These are phyloP conservation scores for Lates calcarifer DNA, from an alignment of 2,113 vertebrate species.

Conservation along the genomic window DNA sequence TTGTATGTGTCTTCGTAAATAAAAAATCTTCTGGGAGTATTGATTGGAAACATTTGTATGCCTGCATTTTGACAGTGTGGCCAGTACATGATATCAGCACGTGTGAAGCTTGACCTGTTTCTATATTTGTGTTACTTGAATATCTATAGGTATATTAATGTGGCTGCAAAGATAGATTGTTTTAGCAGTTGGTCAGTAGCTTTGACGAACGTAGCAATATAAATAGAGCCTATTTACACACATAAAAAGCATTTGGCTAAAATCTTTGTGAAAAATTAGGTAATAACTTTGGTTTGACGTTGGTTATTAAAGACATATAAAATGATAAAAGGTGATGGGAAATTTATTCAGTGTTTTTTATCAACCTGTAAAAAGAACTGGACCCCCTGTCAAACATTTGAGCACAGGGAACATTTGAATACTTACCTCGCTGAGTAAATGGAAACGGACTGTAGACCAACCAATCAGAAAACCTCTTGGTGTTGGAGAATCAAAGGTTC, in stretches of 20 bases:
- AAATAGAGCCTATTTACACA: background rate
- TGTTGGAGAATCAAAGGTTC: conserved; percentile 22
- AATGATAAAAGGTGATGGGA: background rate
- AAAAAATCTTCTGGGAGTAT: background rate
- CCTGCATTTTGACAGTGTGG: conserved; percentile 21
- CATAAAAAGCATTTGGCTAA: background rate
- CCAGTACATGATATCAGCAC: conserved; percentile 15
- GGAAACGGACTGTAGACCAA: conserved; percentile 2
- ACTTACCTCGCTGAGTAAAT: conserved; percentile 32
- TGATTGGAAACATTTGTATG: conserved; percentile 13
- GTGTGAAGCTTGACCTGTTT: conserved; percentile 16
- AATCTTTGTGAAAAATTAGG: background rate
- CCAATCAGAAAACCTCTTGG: background rate
- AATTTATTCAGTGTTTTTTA: background rate
- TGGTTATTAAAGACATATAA: background rate
- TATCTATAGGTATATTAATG: background rate
- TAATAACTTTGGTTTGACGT: background rate
- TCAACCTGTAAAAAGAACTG: background rate
- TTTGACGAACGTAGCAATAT: conserved; percentile 1
- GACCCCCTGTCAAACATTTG: conserved; percentile 8
- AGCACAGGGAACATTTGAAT: background rate
- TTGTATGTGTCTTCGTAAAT: conserved; percentile 19
- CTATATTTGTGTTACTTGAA: conserved; percentile 38
- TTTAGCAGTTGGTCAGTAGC: conserved; percentile 18
- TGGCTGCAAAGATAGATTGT: conserved; percentile 1